Evolutionary conservation across 2,888 invertebrate genomes (phyloP).

Genomic region (Lissocephala sabroskyi): DNA sequence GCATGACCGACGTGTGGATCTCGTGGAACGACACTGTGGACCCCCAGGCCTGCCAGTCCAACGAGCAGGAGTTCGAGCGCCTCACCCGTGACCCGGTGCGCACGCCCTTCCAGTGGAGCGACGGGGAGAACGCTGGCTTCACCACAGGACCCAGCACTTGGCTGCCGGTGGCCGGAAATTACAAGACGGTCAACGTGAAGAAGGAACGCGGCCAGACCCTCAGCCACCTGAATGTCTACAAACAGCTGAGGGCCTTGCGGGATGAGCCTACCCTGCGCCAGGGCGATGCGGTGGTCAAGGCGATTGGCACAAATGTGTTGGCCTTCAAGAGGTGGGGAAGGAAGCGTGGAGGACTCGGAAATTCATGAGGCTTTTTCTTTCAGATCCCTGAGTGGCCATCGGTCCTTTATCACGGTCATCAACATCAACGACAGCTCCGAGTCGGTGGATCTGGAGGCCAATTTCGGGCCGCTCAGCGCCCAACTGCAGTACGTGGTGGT

Average conservation of each 20-base stretch:
- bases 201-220: constrained; percentile 71
- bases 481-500: constrained; percentile 59
- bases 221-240: constrained; percentile 78
- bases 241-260: constrained; percentile 74
- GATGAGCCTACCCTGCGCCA: constrained; percentile 73
- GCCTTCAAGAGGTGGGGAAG: constrained; percentile 68
- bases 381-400: constrained; percentile 48
- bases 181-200: constrained; percentile 76
- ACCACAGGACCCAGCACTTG: constrained; percentile 59
- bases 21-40: constrained; percentile 74
- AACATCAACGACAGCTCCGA: constrained; percentile 72
- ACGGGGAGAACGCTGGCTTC: constrained; percentile 67
- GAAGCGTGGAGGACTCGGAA: constrained; percentile 38
- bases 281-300: constrained; percentile 73
- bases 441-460: constrained; percentile 67
- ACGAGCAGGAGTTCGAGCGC: constrained; percentile 75
- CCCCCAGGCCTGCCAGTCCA: constrained; percentile 76
- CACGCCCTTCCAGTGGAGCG: constrained; percentile 79
- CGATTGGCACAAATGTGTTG: constrained; percentile 72
- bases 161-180: constrained; percentile 74
- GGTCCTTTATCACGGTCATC: constrained; percentile 71
- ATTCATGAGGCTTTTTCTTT: neutral
- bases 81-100: constrained; percentile 77
- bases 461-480: constrained; percentile 36
- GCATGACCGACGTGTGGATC: constrained; percentile 75